phyloP scores from a whole-genome alignment of 1,140 invertebrate species.

The Potamilus streckersoni region DNA sequence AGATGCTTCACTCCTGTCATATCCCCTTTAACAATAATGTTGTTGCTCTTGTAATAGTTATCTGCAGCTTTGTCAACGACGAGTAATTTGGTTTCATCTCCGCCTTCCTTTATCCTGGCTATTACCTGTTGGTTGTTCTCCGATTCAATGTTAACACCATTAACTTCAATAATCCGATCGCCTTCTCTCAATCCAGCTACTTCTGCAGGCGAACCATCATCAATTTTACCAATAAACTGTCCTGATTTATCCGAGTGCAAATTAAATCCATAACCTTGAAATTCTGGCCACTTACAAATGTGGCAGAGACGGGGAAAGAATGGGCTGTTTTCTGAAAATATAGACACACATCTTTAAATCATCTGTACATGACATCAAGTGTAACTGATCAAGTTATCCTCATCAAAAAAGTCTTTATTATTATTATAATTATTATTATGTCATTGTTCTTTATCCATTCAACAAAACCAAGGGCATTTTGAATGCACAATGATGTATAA shows the following conservation, averaged over 20 bases:
- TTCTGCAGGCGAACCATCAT: constrained; percentile 91
- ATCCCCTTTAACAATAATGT: constrained; percentile 73
- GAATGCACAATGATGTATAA: too few relatives aligned
- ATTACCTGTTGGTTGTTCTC: constrained; percentile 90
- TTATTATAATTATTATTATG: too few relatives aligned
- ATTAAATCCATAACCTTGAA: constrained; percentile 99
- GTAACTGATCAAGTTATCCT: too few relatives aligned
- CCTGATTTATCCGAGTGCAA: constrained; percentile 95
- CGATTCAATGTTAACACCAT: constrained; percentile 79
- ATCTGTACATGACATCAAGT: too few relatives aligned
- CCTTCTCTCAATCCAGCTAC: constrained; percentile 88
- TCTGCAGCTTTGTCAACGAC: constrained; percentile 88
- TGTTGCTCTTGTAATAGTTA: constrained; percentile 78
- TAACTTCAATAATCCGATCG: constrained; percentile 86
- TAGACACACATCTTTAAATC: too few relatives aligned
- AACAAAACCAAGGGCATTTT: too few relatives aligned
- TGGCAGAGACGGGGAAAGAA: constrained; percentile 57
- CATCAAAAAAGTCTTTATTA: too few relatives aligned
- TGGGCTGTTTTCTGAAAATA: constrained; percentile 7
- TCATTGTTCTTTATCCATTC: too few relatives aligned
- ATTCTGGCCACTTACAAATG: constrained; percentile 83
- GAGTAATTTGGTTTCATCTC: constrained; percentile 88
- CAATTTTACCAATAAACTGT: constrained; percentile 97
- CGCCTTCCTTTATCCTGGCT: constrained; percentile 77
- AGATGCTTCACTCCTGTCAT: constrained; percentile 70